Percentiles rank a stretch among this genome's conserved stretches.
phyloP scores from a whole-genome alignment of 2,888 invertebrate genomes.

The Latrodectus elegans region DNA sequence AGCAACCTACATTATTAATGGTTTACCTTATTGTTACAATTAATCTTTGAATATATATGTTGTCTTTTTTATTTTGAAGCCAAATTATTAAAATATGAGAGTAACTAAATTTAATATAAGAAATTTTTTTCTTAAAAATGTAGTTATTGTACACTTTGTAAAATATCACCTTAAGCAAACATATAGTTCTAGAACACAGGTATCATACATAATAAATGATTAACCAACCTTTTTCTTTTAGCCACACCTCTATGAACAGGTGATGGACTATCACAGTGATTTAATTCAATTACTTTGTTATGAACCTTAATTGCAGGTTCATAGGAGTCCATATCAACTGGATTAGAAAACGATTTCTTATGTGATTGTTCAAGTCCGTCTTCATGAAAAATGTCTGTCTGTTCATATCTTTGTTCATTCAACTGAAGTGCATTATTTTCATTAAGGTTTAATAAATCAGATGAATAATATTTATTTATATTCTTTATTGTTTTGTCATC shows the following conservation, averaged over 20 bases:
- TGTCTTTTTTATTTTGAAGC: no score
- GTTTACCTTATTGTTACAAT: no score
- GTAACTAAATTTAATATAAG: no score
- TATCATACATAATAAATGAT: not conserved
- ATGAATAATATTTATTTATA: not conserved
- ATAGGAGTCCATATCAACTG: slow-evolving; percentile 42
- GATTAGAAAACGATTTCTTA: slow-evolving; percentile 49
- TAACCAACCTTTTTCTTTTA: slow-evolving; percentile 39
- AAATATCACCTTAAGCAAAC: no score
- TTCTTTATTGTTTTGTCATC: not conserved
- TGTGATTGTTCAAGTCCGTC: slow-evolving; percentile 21
- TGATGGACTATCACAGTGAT: slow-evolving; percentile 39
- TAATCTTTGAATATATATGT: no score
- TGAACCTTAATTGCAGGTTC: slow-evolving; percentile 4
- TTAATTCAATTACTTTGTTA: slow-evolving; percentile 7
- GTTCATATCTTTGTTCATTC: slow-evolving; percentile 16
- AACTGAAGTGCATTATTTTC: not conserved
- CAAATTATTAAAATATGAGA: no score
- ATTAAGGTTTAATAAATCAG: slow-evolving; percentile 24
- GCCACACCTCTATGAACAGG: slow-evolving; percentile 20
- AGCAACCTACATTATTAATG: no score
- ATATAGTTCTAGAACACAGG: no score
- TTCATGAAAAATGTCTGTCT: not conserved
- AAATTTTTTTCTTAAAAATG: no score
- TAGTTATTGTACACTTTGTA: no score